Percentiles rank a stretch among this genome's conserved stretches.
phyloP scores from a whole-genome alignment of 2,113 vertebrate species.

The Pollimyrus isidori region DNA sequence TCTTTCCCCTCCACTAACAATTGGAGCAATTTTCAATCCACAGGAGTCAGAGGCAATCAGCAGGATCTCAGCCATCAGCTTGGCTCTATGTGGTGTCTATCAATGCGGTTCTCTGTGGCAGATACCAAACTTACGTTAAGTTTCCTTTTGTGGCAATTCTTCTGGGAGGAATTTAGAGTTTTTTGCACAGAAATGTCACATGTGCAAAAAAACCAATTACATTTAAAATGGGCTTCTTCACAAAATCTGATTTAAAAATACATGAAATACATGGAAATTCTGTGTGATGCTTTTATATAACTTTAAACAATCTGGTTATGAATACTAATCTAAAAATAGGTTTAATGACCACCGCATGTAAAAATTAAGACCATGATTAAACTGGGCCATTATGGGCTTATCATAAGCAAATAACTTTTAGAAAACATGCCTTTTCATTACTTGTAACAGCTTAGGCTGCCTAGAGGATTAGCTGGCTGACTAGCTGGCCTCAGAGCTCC shows the following conservation, averaged over 20 bases:
- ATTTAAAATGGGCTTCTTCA: background rate
- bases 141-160: background rate
- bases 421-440: background rate
- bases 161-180: background rate
- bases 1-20: background rate
- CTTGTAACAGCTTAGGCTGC: background rate
- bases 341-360: background rate
- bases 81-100: background rate
- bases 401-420: background rate
- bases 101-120: background rate
- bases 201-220: background rate
- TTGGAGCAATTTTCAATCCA: background rate
- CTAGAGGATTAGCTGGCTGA: background rate
- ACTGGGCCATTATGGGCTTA: background rate
- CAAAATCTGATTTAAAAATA: background rate
- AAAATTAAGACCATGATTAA: constrained; percentile 7
- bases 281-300: background rate
- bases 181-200: background rate
- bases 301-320: background rate
- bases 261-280: background rate
- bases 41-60: background rate
- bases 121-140: background rate
- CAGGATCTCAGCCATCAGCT: background rate
- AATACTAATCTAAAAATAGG: background rate
- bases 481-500: background rate